Conservation (phyloP, 2,888 invertebrate species). For the Hypsopygia costalis region DNA sequence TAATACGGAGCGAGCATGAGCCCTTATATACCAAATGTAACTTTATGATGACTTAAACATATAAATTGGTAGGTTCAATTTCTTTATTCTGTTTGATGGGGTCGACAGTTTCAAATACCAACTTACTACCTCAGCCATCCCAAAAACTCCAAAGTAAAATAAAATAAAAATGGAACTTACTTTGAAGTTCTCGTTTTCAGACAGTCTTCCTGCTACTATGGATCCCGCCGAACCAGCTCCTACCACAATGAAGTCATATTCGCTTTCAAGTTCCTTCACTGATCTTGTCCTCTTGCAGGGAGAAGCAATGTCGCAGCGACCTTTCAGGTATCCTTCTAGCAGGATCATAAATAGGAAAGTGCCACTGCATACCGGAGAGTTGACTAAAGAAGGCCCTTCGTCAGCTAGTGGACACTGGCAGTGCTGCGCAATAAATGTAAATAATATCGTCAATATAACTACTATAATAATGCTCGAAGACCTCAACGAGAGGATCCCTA, state of each 20-base stretch:
- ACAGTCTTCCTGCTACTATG: constrained; percentile 81
- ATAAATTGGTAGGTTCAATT: too few species aligned
- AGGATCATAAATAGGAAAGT: constrained; percentile 80
- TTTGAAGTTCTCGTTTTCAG: constrained; percentile 76
- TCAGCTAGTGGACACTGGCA: constrained; percentile 73
- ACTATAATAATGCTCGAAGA: neutral
- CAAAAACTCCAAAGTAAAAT: neutral
- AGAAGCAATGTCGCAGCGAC: constrained; percentile 68
- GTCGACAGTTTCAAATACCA: too few species aligned
- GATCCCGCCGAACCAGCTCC: constrained; percentile 84
- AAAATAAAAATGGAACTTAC: constrained; percentile 24
- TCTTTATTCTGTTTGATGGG: too few species aligned
- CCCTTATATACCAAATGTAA: too few species aligned
- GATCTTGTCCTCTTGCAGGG: constrained; percentile 78
- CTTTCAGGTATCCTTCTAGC: constrained; percentile 78
- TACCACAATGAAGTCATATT: constrained; percentile 83
- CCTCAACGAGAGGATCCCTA: too few species aligned
- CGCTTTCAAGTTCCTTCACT: constrained; percentile 38
- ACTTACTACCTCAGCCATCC: too few species aligned
- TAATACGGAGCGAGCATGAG: too few species aligned
- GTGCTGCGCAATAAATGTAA: constrained; percentile 24
- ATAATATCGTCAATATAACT: neutral
- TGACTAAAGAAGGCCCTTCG: constrained; percentile 70
- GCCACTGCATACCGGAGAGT: constrained; percentile 77
- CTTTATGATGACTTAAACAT: too few species aligned